Conservation (phyloP, 2,113 vertebrate species). For the Philantomba maxwellii region DNA sequence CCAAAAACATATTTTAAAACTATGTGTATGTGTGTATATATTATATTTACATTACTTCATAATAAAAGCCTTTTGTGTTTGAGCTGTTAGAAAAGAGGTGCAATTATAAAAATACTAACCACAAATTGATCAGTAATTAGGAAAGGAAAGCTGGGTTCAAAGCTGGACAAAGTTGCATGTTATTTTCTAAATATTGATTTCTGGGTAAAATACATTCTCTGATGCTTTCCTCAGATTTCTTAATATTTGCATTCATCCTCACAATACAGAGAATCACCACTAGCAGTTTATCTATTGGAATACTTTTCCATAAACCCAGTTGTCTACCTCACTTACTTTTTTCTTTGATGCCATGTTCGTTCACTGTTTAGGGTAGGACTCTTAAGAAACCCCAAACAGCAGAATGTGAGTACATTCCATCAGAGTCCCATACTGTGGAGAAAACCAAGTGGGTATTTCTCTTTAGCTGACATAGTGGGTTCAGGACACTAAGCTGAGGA, state of each 20-base stretch:
- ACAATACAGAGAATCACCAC: background rate
- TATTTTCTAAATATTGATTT: background rate
- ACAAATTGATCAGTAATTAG: background rate
- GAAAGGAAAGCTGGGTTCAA: background rate
- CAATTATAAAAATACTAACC: background rate
- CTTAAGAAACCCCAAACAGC: background rate
- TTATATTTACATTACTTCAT: background rate
- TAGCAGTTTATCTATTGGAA: background rate
- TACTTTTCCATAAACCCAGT: background rate
- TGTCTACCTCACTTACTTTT: background rate
- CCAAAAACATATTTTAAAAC: background rate
- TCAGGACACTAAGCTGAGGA: background rate
- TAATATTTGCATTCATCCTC: background rate
- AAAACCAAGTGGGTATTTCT: background rate
- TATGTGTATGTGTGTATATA: background rate
- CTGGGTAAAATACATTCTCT: background rate
- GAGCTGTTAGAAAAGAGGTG: background rate
- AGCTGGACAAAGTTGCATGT: background rate
- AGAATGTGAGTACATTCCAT: background rate
- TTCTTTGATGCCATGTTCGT: background rate
- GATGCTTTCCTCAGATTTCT: background rate
- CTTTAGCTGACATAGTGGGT: background rate
- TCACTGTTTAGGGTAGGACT: background rate
- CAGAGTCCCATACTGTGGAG: background rate
- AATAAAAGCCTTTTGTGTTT: background rate